These are phyloP conservation scores for Marmota flaviventris DNA, from an alignment of 2,113 vertebrate species.

Conservation along the genomic window DNA sequence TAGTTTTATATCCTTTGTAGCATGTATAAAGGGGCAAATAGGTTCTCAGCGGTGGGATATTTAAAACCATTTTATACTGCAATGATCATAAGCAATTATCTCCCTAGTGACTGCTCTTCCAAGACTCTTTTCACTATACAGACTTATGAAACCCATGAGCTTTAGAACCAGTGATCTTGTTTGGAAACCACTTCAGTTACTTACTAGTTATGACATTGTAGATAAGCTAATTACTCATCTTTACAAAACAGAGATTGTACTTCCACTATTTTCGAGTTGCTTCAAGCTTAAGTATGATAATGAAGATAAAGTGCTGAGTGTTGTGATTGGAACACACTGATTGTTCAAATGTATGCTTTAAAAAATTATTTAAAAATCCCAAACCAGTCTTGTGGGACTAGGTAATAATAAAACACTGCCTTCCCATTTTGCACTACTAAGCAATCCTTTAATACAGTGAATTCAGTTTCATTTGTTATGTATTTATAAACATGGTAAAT, in stretches of 20 bases:
- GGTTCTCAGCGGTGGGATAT: slow-evolving; percentile 35
- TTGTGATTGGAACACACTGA: neutral
- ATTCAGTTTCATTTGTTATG: neutral
- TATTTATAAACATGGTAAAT: neutral
- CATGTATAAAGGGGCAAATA: neutral
- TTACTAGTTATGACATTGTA: neutral
- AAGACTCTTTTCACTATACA: neutral
- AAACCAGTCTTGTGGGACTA: neutral
- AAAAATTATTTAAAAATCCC: slow-evolving; percentile 37
- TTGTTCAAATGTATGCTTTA: neutral
- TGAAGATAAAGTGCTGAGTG: neutral
- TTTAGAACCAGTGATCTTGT: neutral
- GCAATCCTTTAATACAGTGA: neutral
- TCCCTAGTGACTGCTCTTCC: neutral
- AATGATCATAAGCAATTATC: slow-evolving; percentile 53
- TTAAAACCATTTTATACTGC: slow-evolving; percentile 47
- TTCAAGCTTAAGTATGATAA: neutral
- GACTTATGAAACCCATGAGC: neutral
- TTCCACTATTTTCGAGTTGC: neutral
- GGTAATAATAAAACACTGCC: neutral
- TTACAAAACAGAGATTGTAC: neutral
- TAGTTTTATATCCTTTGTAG: slow-evolving; percentile 24
- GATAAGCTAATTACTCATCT: neutral
- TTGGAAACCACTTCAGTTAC: slow-evolving; percentile 17
- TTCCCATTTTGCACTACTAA: neutral